phyloP scores from a whole-genome alignment of 2,888 invertebrate species.

The Meta bourneti region DNA sequence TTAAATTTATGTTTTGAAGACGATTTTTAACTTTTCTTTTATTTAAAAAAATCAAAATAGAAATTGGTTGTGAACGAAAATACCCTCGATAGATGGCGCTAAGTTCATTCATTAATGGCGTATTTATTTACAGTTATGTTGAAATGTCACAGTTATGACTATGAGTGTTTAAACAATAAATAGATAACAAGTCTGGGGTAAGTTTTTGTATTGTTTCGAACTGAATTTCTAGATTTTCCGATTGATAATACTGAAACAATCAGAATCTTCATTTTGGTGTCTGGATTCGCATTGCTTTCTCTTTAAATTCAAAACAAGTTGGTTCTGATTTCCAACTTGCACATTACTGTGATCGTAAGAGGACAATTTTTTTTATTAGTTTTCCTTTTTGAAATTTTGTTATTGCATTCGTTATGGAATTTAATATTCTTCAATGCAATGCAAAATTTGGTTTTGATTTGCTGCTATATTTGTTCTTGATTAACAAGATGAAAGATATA shows the following conservation, averaged over 20 bases:
- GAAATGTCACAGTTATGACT: slow-evolving; percentile 36
- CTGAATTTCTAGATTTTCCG: background rate
- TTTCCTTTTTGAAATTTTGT: background rate
- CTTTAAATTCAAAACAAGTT: background rate
- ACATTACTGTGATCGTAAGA: background rate
- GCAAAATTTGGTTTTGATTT: background rate
- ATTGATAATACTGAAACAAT: background rate
- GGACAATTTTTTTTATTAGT: background rate
- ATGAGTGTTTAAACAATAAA: background rate
- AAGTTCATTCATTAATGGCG: slow-evolving; percentile 66
- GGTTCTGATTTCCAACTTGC: background rate
- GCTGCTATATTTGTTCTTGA: background rate
- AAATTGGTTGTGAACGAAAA: too few relatives aligned
- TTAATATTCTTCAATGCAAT: background rate
- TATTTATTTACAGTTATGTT: slow-evolving; percentile 73
- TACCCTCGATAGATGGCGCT: slow-evolving; percentile 30
- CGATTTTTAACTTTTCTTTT: too few relatives aligned
- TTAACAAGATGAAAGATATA: background rate
- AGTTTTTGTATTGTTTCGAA: background rate
- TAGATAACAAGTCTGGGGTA: background rate
- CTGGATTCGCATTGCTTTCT: background rate
- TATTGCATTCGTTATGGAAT: background rate
- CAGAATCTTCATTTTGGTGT: background rate
- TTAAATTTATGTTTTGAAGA: too few relatives aligned
- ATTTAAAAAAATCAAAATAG: too few relatives aligned